phyloP scores from a whole-genome alignment of 2,888 invertebrate species.

The Argyresthia goedartella region DNA sequence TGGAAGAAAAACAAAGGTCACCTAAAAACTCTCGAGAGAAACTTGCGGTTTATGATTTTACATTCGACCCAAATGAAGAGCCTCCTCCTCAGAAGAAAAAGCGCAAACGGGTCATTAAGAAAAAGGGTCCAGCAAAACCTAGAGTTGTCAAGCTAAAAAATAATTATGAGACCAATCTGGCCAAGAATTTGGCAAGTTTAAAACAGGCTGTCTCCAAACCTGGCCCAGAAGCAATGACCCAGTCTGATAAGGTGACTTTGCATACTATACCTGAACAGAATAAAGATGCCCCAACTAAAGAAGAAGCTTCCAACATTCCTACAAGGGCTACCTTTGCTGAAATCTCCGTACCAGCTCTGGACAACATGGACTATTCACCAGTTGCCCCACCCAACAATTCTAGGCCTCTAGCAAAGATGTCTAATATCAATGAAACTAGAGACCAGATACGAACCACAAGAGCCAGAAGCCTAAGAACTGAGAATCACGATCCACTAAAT shows the following conservation, averaged over 20 bases:
- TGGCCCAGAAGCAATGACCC: too few relatives aligned
- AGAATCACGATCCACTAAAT: slow-evolving; percentile 37
- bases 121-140: slow-evolving; percentile 32
- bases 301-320: neutral
- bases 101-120: slow-evolving; percentile 29
- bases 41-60: slow-evolving; percentile 58
- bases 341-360: neutral
- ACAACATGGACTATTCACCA: slow-evolving; percentile 7
- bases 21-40: slow-evolving; percentile 23
- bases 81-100: slow-evolving; percentile 53
- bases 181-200: slow-evolving; percentile 39
- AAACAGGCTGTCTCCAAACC: slow-evolving; percentile 26
- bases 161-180: slow-evolving; percentile 48
- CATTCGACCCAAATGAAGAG: slow-evolving; percentile 57
- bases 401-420: neutral
- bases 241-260: too few relatives aligned
- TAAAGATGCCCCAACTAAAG: neutral
- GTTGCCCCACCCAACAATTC: neutral
- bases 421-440: slow-evolving; percentile 4
- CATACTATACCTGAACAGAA: neutral
- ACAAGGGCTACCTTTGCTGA: neutral
- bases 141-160: slow-evolving; percentile 32
- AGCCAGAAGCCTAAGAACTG: slow-evolving; percentile 8
- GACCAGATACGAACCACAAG: slow-evolving; percentile 1
- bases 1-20: slow-evolving; percentile 29